Conservation (phyloP, 2,113 vertebrate genomes). For the Taurulus bubalis region DNA sequence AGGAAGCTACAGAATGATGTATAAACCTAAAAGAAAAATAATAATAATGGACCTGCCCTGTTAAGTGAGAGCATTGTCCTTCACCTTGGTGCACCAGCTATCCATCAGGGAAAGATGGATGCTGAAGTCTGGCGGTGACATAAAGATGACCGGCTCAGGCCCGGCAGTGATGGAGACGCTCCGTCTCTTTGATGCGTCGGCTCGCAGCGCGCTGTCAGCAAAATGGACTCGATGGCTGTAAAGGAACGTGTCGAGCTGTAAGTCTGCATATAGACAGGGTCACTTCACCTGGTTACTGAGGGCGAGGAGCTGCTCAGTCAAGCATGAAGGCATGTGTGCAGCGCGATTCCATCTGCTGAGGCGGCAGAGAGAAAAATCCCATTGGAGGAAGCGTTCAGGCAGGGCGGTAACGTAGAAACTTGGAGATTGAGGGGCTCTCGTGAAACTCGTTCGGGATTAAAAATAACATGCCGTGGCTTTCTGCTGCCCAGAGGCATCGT, state of each 20-base stretch:
- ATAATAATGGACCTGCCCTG: background rate
- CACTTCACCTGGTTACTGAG: conserved; percentile 67
- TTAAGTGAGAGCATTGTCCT: background rate
- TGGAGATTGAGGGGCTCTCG: conserved; percentile 35
- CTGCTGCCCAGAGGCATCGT: conserved; percentile 7
- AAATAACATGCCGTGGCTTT: conserved; percentile 38
- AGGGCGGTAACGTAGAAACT: conserved; percentile 27
- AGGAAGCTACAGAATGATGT: background rate
- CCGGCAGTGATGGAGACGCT: conserved; percentile 58
- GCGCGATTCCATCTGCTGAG: conserved; percentile 73
- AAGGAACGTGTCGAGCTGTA: conserved; percentile 51
- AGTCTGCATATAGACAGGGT: conserved; percentile 73
- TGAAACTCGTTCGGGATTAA: conserved; percentile 56
- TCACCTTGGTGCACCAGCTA: conserved; percentile 37
- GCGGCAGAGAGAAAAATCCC: conserved; percentile 66
- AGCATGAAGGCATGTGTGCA: conserved; percentile 61
- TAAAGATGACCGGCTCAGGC: conserved; percentile 38
- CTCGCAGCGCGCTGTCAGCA: conserved; percentile 58
- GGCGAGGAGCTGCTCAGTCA: conserved; percentile 64
- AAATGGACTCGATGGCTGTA: conserved; percentile 54
- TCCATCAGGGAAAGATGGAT: conserved; percentile 42
- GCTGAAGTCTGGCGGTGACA: conserved; percentile 25
- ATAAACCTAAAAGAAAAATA: background rate
- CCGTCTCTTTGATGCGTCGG: conserved; percentile 36
- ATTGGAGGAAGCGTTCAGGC: conserved; percentile 43